Evolutionary conservation across 2,888 invertebrate genomes (phyloP).

Genomic region (Drosophila paranaensis): DNA sequence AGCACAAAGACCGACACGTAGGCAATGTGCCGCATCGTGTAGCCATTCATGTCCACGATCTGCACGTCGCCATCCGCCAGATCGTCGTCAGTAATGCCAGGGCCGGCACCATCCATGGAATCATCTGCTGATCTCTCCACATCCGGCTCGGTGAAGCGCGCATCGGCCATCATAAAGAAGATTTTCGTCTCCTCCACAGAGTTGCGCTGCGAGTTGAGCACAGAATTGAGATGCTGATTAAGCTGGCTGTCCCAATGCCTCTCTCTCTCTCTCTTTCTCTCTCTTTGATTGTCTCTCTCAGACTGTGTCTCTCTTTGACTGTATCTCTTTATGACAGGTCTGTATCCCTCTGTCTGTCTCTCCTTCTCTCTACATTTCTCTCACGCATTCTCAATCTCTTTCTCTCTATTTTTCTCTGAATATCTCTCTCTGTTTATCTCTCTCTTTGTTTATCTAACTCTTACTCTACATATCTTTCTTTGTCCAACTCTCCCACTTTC

Average conservation of each 20-base stretch:
- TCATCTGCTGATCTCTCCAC: constrained; percentile 36
- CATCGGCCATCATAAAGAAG: constrained; percentile 77
- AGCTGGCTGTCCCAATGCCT: neutral
- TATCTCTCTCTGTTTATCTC: neutral
- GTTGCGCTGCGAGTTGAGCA: constrained; percentile 57
- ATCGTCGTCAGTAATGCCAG: constrained; percentile 80
- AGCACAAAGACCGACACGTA: constrained; percentile 87
- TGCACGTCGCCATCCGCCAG: constrained; percentile 88
- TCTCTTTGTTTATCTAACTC: neutral
- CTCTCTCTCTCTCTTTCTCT: too few relatives aligned
- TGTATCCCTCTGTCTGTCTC: too few relatives aligned
- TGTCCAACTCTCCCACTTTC: neutral
- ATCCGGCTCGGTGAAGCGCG: constrained; percentile 65
- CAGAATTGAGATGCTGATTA: neutral
- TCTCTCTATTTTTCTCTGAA: neutral
- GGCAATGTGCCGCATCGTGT: constrained; percentile 87
- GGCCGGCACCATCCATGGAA: neutral
- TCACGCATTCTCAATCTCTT: neutral
- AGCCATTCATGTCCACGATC: constrained; percentile 89
- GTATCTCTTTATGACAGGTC: neutral
- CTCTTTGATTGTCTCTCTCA: neutral
- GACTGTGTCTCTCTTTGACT: neutral
- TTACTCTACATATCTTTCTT: neutral
- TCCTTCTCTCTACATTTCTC: neutral
- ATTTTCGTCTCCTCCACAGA: constrained; percentile 74